Evolutionary conservation across 2,888 invertebrate genomes (phyloP), one percentile per base, ranked within the genome.

Genomic region (Drosophila rellima): DNA sequence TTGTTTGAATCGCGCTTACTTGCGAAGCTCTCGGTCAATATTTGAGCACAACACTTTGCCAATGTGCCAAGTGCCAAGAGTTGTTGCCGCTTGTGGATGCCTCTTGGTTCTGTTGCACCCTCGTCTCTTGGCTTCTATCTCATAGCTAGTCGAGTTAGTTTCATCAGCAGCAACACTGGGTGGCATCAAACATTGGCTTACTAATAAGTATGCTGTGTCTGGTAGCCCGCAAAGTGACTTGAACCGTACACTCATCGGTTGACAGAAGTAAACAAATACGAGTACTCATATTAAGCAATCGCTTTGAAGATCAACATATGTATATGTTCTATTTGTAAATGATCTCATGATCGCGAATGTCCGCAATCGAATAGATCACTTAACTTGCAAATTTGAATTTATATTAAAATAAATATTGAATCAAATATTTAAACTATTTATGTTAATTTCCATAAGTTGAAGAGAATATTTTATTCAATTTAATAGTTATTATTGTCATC

Each of bases 1-100:
- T 90, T 88, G 89, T 88, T 83, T 89, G 84, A 83, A 80, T 90
- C 87, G 78, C 89, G 90, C 84, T 90, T 88, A 82, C 89, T 90
- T 90, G 88, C 90, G 84, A 90, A 83, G 89, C 84, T 83, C 87
- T 74, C 68, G 55, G 87, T 80, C 79, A 90, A 89, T 82, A 88
- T 88, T 88, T 81, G 77, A 17, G 56, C 82, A 72, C 90, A 89
- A 85, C 90, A 84, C 88, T 88, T 85, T 85, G 83, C 89, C 89
- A 84, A 84, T 89, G 89, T 76, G 89, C 84, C 82, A 89, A 82
- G 89, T 76, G 89, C 84, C 82, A 89, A 82, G 89, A 89, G 87
- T 73, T 71, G 70, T 29, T 29, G 51, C 15, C 17, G 35, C 44
- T 29, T 55, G n/a, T 50, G 42, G 56, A 29, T 47, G 62, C 35